A percentile compares a stretch with the other conserved stretches of the same genome.
Conservation (phyloP, 1,140 invertebrate genomes). For the Dendroctonus valens region DNA sequence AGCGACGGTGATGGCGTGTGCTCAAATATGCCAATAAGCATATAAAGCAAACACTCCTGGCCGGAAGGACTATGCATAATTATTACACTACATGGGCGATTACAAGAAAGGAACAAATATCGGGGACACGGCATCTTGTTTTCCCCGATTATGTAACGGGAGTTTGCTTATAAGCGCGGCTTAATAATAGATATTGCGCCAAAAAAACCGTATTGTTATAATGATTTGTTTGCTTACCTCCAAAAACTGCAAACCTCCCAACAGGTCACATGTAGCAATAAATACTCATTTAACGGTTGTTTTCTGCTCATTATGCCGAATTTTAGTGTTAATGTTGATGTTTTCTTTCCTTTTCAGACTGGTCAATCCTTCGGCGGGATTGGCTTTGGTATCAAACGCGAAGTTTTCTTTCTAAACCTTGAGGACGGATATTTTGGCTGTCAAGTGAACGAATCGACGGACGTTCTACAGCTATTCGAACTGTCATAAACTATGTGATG, state of each 20-base stretch:
- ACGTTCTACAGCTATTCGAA: conserved; percentile 92
- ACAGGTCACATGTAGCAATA: too few relatives aligned
- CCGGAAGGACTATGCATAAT: conserved; percentile 8
- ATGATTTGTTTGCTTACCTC: too few relatives aligned
- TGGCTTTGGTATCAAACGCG: conserved; percentile 78
- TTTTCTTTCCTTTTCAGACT: conserved; percentile 60
- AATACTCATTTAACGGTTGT: too few relatives aligned
- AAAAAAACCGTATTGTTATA: too few relatives aligned
- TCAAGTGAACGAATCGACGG: conserved; percentile 93
- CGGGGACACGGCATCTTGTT: conserved; percentile 8
- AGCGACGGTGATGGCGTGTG: background rate
- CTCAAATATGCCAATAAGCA: conserved; percentile 5
- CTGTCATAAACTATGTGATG: conserved; percentile 92
- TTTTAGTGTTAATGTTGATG: conserved; percentile 2
- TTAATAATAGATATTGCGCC: background rate
- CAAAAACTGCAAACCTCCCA: too few relatives aligned
- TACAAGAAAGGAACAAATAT: conserved; percentile 8
- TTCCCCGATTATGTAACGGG: conserved; percentile 9
- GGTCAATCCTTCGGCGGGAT: conserved; percentile 70
- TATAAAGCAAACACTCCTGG: conserved; percentile 16
- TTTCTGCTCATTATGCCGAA: background rate
- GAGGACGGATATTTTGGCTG: conserved; percentile 97
- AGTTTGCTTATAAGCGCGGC: background rate
- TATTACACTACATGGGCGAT: conserved; percentile 9
- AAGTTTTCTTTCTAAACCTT: conserved; percentile 94